phyloP scores from a whole-genome alignment of 1,140 invertebrate species.

The Melitaea cinxia region DNA sequence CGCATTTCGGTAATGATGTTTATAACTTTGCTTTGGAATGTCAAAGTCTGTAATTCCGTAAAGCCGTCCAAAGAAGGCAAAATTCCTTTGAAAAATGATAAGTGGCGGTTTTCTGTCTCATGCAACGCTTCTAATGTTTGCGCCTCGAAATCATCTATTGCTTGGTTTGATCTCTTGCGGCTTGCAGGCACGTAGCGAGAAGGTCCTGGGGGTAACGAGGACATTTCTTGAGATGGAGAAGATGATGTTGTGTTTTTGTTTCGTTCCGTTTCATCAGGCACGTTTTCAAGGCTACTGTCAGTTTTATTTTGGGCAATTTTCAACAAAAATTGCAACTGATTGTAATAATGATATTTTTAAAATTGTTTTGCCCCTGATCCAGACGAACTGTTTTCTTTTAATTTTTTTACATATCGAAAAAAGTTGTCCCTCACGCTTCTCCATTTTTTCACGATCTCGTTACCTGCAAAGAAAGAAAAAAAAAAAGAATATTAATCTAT shows the following conservation, averaged over 20 bases:
- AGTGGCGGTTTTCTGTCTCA: constrained; percentile 1
- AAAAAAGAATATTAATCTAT: too few relatives aligned
- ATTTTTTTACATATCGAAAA: too few relatives aligned
- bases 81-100: constrained; percentile 5
- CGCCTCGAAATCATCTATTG: constrained; percentile 2
- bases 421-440: too few relatives aligned
- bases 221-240: background rate
- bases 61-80: constrained; percentile 3
- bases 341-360: too few relatives aligned
- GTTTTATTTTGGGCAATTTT: too few relatives aligned
- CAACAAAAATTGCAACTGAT: too few relatives aligned
- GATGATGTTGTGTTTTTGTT: background rate
- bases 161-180: background rate
- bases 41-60: constrained; percentile 3
- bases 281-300: too few relatives aligned
- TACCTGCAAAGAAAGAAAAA: too few relatives aligned
- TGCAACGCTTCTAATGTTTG: constrained; percentile 1
- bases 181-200: background rate
- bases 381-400: too few relatives aligned
- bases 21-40: constrained; percentile 2
- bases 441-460: too few relatives aligned
- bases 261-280: background rate
- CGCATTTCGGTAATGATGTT: background rate
- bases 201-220: constrained; percentile 1
- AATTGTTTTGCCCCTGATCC: too few relatives aligned